Evolutionary conservation across 2,797 vertebrate species (phyloP).

Genomic region (Huso huso): DNA sequence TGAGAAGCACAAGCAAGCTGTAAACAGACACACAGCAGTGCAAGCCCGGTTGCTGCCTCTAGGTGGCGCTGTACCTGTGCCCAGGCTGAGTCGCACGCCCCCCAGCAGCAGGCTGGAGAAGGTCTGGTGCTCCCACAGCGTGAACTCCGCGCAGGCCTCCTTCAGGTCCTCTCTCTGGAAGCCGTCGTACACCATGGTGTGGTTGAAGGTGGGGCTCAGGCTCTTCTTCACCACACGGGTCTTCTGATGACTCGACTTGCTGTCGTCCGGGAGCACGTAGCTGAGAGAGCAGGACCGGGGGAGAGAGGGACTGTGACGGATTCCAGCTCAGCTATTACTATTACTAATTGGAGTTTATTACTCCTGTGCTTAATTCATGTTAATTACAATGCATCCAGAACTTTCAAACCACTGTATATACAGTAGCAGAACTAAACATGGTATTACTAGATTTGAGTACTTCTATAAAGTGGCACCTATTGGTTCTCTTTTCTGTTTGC

Average conservation of each 20-base stretch:
- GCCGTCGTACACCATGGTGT: conserved; percentile 97
- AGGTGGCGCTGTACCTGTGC: conserved; percentile 63
- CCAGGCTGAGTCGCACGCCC: conserved; percentile 80
- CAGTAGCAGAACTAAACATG: too few relatives aligned
- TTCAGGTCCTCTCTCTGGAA: conserved; percentile 74
- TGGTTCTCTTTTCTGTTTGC: too few relatives aligned
- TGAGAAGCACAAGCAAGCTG: too few relatives aligned
- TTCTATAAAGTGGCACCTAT: too few relatives aligned
- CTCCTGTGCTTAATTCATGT: too few relatives aligned
- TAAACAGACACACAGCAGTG: not conserved
- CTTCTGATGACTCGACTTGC: conserved; percentile 76
- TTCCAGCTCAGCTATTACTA: not conserved
- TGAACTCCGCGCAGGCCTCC: conserved; percentile 86
- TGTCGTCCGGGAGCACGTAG: conserved; percentile 85
- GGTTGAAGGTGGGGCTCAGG: conserved; percentile 82
- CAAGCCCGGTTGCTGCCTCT: not conserved
- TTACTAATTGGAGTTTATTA: too few relatives aligned
- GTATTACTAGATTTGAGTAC: too few relatives aligned
- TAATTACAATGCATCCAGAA: too few relatives aligned
- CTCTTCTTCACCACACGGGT: conserved; percentile 72
- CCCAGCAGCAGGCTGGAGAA: conserved; percentile 62
- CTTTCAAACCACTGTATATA: too few relatives aligned
- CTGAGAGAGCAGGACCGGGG: conserved; percentile 34
- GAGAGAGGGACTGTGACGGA: not conserved
- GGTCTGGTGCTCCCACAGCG: conserved; percentile 70